These are phyloP conservation scores for Zoroaster sp. DNA, from an alignment of 53 echinoderm and acorn worm genomes.

Conservation along the genomic window DNA sequence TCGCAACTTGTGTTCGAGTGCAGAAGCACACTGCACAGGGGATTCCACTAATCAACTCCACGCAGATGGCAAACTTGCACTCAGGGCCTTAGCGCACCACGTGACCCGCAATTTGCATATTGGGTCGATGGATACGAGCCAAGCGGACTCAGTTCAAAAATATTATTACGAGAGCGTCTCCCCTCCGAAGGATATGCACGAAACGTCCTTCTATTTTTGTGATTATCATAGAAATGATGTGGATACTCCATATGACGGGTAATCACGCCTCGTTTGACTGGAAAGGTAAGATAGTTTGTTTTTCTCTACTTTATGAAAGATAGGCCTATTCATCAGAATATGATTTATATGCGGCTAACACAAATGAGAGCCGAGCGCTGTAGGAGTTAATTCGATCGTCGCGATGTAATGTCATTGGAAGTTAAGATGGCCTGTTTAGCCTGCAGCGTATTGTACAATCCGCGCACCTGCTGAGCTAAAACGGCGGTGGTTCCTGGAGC, in stretches of 20 bases:
- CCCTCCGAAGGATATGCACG: not conserved
- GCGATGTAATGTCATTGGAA: not conserved
- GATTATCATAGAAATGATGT: not conserved
- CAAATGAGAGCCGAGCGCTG: not conserved
- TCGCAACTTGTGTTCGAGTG: not conserved
- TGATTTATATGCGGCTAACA: not conserved
- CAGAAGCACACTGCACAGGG: not conserved
- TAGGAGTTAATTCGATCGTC: not conserved
- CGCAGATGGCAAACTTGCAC: not conserved
- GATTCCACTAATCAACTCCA: not conserved
- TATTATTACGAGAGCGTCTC: not conserved
- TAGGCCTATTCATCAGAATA: too few relatives aligned
- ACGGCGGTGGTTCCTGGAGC: not conserved
- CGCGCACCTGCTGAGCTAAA: not conserved
- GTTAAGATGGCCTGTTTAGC: not conserved
- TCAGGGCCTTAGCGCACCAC: not conserved
- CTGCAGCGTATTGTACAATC: not conserved
- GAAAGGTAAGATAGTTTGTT: not conserved
- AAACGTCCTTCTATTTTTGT: not conserved
- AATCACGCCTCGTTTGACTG: not conserved
- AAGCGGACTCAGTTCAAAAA: not conserved
- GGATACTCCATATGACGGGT: not conserved
- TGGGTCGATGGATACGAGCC: constrained; percentile 9
- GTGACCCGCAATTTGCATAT: constrained; percentile 9
- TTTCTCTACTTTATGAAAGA: too few relatives aligned